These are phyloP conservation scores for Exocentrus adspersus DNA, from an alignment of 2,888 invertebrate genomes.

Conservation along the genomic window DNA sequence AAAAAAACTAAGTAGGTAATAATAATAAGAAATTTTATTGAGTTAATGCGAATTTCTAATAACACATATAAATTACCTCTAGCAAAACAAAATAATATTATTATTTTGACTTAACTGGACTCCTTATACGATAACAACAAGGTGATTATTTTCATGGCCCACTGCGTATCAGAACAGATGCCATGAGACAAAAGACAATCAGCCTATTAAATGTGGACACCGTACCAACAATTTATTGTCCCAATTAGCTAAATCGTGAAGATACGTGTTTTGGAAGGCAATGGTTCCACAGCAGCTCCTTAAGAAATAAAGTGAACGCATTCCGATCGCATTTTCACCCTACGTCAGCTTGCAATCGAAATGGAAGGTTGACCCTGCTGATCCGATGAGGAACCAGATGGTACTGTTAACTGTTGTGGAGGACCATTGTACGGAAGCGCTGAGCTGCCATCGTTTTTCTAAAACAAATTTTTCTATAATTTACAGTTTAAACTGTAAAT, in stretches of 20 bases:
- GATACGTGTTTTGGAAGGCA: slow-evolving; percentile 65
- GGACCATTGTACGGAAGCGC: too few species aligned
- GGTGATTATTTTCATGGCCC: slow-evolving; percentile 54
- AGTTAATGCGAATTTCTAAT: too few species aligned
- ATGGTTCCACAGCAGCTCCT: slow-evolving; percentile 58
- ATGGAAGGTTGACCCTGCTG: slow-evolving; percentile 12
- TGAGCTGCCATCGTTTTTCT: too few species aligned
- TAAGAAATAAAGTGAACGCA: slow-evolving; percentile 51
- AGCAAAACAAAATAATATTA: background rate
- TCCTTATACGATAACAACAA: slow-evolving; percentile 32
- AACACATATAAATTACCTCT: background rate
- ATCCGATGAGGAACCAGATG: background rate
- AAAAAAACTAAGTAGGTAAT: too few species aligned
- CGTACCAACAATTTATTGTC: slow-evolving; percentile 67
- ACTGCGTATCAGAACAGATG: slow-evolving; percentile 61
- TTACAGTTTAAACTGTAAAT: too few species aligned
- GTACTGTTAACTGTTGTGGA: too few species aligned
- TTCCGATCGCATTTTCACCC: slow-evolving; percentile 36
- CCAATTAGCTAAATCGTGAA: slow-evolving; percentile 68
- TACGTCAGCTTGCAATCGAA: slow-evolving; percentile 31
- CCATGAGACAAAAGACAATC: slow-evolving; percentile 64
- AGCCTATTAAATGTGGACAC: slow-evolving; percentile 65
- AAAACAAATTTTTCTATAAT: too few species aligned
- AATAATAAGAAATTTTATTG: too few species aligned
- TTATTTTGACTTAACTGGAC: background rate